phyloP scores from a whole-genome alignment of 2,888 invertebrate genomes.

The Drosophila acutilabella region DNA sequence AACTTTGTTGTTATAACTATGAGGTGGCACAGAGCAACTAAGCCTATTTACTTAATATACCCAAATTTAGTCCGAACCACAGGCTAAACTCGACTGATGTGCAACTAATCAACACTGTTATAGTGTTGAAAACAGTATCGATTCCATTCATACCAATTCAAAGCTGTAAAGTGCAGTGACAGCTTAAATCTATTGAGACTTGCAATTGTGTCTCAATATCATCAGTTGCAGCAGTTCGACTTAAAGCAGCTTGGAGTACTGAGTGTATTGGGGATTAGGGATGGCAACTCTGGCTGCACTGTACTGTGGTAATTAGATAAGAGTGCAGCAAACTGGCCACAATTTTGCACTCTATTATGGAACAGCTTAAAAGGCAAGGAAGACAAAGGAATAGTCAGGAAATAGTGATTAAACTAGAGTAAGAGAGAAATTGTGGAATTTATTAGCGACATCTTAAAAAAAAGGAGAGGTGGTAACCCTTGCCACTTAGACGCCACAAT shows the following conservation, averaged over 20 bases:
- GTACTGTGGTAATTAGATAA: conserved; percentile 1
- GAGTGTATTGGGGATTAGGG: background rate
- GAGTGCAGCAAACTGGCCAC: conserved; percentile 4
- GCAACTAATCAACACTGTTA: background rate
- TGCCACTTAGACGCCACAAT: background rate
- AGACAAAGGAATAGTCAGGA: background rate
- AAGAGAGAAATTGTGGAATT: too few species aligned
- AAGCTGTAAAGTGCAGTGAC: conserved; percentile 7
- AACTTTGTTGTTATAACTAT: background rate
- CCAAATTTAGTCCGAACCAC: background rate
- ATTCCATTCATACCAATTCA: background rate
- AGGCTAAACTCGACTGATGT: background rate
- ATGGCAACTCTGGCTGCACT: conserved; percentile 2
- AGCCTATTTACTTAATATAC: background rate
- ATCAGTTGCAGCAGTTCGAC: conserved; percentile 23
- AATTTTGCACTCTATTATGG: conserved; percentile 47
- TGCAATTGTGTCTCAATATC: conserved; percentile 26
- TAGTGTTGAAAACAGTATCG: background rate
- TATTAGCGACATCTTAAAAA: too few species aligned
- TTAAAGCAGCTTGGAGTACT: conserved; percentile 1
- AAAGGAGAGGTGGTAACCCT: too few species aligned
- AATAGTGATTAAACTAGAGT: background rate
- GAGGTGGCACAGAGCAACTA: background rate
- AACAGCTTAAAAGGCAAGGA: conserved; percentile 21
- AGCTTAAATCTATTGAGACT: conserved; percentile 6